phyloP scores from a whole-genome alignment of 2,888 invertebrate genomes.

The Zootermopsis nevadensis region DNA sequence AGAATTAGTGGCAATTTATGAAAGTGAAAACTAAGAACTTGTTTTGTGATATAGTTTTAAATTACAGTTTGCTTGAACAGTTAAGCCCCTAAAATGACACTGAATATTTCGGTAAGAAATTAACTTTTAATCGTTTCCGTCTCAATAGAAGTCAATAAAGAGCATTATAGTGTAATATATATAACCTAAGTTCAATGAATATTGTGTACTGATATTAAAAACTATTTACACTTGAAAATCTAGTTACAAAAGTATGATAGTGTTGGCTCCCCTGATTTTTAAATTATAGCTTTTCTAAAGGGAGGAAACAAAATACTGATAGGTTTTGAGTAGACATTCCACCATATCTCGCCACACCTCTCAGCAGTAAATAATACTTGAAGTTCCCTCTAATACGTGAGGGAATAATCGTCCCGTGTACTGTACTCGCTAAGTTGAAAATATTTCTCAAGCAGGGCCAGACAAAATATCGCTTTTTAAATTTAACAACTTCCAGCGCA shows the following conservation, averaged over 20 bases:
- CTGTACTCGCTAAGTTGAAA: not conserved
- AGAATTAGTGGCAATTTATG: too few relatives aligned
- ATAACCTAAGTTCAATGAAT: too few relatives aligned
- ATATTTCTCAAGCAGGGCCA: not conserved
- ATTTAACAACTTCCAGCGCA: not conserved
- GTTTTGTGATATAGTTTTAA: too few relatives aligned
- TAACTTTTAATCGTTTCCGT: too few relatives aligned
- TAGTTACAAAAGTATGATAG: not conserved
- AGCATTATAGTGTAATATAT: too few relatives aligned
- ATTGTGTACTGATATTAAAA: too few relatives aligned
- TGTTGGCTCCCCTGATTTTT: not conserved
- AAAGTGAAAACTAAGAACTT: too few relatives aligned
- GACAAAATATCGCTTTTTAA: not conserved
- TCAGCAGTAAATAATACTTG: constrained; percentile 22
- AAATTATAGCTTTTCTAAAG: not conserved
- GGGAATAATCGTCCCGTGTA: not conserved
- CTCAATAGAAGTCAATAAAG: too few relatives aligned
- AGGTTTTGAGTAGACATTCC: not conserved
- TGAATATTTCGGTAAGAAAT: too few relatives aligned
- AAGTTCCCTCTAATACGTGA: not conserved
- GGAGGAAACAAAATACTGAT: not conserved
- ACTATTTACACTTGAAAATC: not conserved
- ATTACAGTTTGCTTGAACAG: too few relatives aligned
- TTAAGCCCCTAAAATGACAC: too few relatives aligned
- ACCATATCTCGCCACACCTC: constrained; percentile 6